Evolutionary conservation across 1,140 invertebrate species (phyloP), one percentile per base, ranked within the genome.

Genomic region (Pseudomyrmex cubaensis): DNA sequence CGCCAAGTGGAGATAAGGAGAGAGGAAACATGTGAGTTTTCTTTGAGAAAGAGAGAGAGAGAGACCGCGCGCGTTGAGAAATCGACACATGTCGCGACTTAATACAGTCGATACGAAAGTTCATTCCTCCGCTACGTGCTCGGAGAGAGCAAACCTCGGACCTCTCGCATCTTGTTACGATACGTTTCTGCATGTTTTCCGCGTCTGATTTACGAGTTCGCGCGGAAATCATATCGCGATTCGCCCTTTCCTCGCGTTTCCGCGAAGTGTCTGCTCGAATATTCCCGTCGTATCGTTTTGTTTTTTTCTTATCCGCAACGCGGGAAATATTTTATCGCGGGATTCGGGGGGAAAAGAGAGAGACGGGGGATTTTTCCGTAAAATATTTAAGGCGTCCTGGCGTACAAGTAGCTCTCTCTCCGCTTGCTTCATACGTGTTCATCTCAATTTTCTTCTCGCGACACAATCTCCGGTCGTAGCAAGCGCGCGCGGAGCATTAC

Each of bases 381-480:
- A 77, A 67, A 77, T 67, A 77, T 77, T 67, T 77, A 67, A 77
- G 52, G 17, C 9, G 12, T 57, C 17, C 17, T 44, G 62, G 2
- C 50, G 66, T 61, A 77, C 35, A 35, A 35, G 67, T 77, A 12
- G 63, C 35, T 77, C 25, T 56, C 50, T 35, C 48, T 35, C n/a
- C n/a, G 20, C 48, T 35, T 25, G 20, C 62, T 44, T 76, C 75
- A 67, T 48, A 56, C 25, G 46, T 10, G 63, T 52, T 67, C 75
- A 46, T 77, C 75, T 67, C 75, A 77, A 83, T 83, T 72, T 76
- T 76, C 56, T 86, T 67, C 50, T 12, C 67, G 64, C 54, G 56
- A 52, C 54, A 50, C 80, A 61, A 62, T 75, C 80, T 64, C 50
- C 56, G 35, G 20, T n/a, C 46, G 35, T 35, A 35, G 5, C 35